Base-by-base conservation (phyloP, 2,113 vertebrate genomes). In the Mustelus asterias region DNA sequence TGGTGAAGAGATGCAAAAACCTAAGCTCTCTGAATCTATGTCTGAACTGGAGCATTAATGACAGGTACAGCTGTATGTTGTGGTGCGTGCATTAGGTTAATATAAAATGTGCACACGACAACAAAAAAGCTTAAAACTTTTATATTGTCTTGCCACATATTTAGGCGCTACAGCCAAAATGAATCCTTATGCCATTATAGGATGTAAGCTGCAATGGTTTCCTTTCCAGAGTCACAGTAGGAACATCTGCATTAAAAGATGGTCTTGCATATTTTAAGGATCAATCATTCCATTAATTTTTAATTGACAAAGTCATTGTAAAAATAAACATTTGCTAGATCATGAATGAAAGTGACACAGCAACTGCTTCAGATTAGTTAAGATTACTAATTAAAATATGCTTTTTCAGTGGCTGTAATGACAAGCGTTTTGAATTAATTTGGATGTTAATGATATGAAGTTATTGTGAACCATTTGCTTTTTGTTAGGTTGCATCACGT, bases 41-140 rank as follows among this genome's bases (percentile, higher is more conserved):
- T 98, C 98, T 99, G 97, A 99, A 99, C 97, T 99, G 99, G 98
- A 99, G 99, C 98, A 99, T 99, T 97, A 98, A 99, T 96, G 99
- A 99, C 98, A 98, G 98, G 99, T 99, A 98, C 96, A 83, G 14
- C 37, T 16, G 41, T 72, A 13, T 41, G 48, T 33, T 72, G 9
- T 95, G 16, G 11, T 72, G 48, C 26, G 16, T 70, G 41, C 41
- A 72, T 54, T 70, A 54, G 44, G 2, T 70, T 95, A 44, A 94
- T 44, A 76, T 54, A 72, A 95, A 44, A 4, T 6, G 24, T 95
- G 41, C 2, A 72, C 29, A 48, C 94, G 54, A 41, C 9, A 24
- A 10, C 60, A n/a, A 94, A 33, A 67, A 18, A 26, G 37, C 16
- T 94, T 20, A 41, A 16, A 83, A 83, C 20, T 83, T 44, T 95